Percentiles rank a stretch among this genome's conserved stretches.
Conservation (phyloP, 2,797 vertebrate genomes). For the Onychomys leucogaster region DNA sequence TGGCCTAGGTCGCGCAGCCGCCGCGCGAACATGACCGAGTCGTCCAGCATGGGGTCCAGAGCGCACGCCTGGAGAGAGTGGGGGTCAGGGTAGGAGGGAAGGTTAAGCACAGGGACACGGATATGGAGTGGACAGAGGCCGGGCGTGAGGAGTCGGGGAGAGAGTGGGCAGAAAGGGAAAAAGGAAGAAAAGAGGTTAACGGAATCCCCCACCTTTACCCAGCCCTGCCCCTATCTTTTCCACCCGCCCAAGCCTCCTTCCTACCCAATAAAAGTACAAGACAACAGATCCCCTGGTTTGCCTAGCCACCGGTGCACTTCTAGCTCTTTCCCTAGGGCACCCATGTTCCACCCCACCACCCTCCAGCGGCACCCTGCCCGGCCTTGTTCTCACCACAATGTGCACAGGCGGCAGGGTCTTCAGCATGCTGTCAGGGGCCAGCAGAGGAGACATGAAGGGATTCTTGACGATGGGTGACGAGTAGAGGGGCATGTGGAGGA, state of each 20-base stretch:
- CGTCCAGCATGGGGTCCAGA: slow-evolving; percentile 96
- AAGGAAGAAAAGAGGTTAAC: neutral
- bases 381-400: slow-evolving; percentile 92
- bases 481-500: slow-evolving; percentile 88
- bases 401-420: slow-evolving; percentile 92
- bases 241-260: neutral
- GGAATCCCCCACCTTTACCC: neutral
- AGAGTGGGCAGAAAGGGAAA: neutral
- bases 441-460: slow-evolving; percentile 95
- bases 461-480: slow-evolving; percentile 92
- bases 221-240: neutral
- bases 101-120: neutral
- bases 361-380: fast-evolving
- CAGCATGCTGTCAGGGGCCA: slow-evolving; percentile 94
- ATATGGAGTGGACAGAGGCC: neutral
- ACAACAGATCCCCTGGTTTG: neutral
- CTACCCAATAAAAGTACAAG: neutral
- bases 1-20: slow-evolving; percentile 90
- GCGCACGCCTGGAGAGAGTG: slow-evolving; percentile 91
- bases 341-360: neutral
- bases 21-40: slow-evolving; percentile 96
- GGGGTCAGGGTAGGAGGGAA: neutral
- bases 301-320: too few relatives aligned
- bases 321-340: too few relatives aligned
- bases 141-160: neutral